Percentiles rank a stretch among this genome's conserved stretches.
phyloP scores from a whole-genome alignment of 2,797 vertebrate genomes.

The Thalassophryne amazonica region DNA sequence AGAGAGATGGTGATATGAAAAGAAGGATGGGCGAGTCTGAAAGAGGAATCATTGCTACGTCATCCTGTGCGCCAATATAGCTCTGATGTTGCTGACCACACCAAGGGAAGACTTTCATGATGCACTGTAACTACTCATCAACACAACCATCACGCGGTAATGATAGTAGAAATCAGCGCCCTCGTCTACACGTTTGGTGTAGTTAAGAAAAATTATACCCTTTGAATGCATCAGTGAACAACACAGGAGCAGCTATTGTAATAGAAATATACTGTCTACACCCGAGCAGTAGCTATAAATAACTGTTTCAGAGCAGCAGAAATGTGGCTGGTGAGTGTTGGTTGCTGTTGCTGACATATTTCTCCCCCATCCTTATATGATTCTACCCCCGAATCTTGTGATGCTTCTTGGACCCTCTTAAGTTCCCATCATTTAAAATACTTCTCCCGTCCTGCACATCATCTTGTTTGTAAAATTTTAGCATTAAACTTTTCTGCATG shows the following conservation, averaged over 20 bases:
- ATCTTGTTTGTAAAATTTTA: background rate
- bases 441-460: background rate
- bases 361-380: constrained; percentile 35
- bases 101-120: constrained; percentile 41
- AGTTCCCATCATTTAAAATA: constrained; percentile 21
- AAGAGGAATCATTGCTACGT: constrained; percentile 46
- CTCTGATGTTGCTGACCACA: constrained; percentile 68
- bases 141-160: background rate
- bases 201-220: background rate
- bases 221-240: constrained; percentile 15
- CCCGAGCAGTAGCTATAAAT: constrained; percentile 58
- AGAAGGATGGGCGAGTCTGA: constrained; percentile 16
- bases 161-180: too few relatives aligned
- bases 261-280: constrained; percentile 30
- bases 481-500: background rate
- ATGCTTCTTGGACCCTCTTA: constrained; percentile 19
- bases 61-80: constrained; percentile 64
- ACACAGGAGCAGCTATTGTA: constrained; percentile 3
- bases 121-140: background rate
- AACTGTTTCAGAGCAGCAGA: constrained; percentile 50
- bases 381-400: constrained; percentile 46
- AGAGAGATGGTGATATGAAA: constrained; percentile 6
- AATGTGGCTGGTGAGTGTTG: constrained; percentile 50
- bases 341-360: constrained; percentile 52
- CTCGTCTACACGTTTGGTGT: background rate